Conservation (phyloP, 2,797 vertebrate species). For the Scolopax bukidnonensis region DNA sequence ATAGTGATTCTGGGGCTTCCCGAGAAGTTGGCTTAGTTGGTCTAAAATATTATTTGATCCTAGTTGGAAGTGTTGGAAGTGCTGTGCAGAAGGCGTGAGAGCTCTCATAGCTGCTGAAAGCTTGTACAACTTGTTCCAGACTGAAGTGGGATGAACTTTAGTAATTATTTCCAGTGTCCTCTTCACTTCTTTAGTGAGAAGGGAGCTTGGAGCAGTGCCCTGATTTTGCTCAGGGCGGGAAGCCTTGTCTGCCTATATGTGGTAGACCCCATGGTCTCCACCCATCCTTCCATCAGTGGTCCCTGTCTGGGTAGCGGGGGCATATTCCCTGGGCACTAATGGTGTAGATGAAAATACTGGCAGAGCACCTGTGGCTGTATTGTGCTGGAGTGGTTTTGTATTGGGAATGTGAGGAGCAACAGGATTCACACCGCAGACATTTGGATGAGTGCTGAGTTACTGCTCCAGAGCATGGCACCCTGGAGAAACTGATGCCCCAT, state of each 20-base stretch:
- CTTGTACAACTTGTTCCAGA: background rate
- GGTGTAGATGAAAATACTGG: background rate
- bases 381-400: background rate
- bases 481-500: background rate
- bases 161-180: background rate
- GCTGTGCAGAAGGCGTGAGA: background rate
- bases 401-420: background rate
- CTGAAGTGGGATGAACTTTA: background rate
- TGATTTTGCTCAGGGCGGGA: background rate
- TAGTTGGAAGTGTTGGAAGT: background rate
- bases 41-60: background rate
- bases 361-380: background rate
- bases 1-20: background rate
- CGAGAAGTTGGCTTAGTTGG: background rate
- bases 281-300: background rate
- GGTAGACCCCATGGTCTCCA: background rate
- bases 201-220: background rate
- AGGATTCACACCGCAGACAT: background rate
- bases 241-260: fast-evolving
- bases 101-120: background rate
- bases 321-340: background rate
- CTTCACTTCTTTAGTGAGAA: background rate
- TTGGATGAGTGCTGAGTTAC: background rate
- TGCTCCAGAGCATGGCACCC: fast-evolving
- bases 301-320: background rate